Evolutionary conservation across 2,113 vertebrate species (phyloP).

Genomic region (Serilophus lunatus): DNA sequence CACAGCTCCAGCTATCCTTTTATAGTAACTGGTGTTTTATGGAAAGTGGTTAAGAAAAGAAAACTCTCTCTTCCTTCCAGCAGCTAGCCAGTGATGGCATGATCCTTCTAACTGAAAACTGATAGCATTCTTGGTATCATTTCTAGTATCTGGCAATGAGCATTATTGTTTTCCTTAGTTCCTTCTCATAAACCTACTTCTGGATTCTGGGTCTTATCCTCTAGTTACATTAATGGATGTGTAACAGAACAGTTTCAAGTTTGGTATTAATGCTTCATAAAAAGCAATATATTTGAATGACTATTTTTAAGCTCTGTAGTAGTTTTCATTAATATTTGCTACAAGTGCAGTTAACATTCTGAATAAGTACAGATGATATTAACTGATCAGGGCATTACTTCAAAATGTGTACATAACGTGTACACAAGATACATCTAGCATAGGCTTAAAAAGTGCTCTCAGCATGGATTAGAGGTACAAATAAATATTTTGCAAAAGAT

Average conservation of each 20-base stretch:
- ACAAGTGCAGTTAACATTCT: not conserved
- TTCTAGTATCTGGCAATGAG: not conserved
- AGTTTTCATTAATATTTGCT: not conserved
- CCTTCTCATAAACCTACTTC: not conserved
- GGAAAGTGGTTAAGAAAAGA: constrained; percentile 17
- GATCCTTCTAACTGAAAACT: not conserved
- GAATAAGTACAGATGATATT: not conserved
- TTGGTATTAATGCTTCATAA: not conserved
- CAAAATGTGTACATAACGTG: not conserved
- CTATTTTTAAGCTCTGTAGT: not conserved
- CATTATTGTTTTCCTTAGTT: not conserved
- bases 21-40: constrained; percentile 46
- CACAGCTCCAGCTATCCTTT: constrained; percentile 24
- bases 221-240: not conserved
- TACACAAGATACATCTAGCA: not conserved
- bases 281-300: not conserved
- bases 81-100: not conserved
- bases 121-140: not conserved
- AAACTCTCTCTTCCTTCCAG: constrained; percentile 12
- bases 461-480: not conserved
- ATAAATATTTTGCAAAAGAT: not conserved
- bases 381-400: not conserved
- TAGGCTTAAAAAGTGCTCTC: not conserved
- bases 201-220: not conserved
- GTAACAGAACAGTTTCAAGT: not conserved